Percentiles rank a stretch among this genome's conserved stretches.
Conservation (phyloP, 2,888 invertebrate species). For the Melieria omissa region DNA sequence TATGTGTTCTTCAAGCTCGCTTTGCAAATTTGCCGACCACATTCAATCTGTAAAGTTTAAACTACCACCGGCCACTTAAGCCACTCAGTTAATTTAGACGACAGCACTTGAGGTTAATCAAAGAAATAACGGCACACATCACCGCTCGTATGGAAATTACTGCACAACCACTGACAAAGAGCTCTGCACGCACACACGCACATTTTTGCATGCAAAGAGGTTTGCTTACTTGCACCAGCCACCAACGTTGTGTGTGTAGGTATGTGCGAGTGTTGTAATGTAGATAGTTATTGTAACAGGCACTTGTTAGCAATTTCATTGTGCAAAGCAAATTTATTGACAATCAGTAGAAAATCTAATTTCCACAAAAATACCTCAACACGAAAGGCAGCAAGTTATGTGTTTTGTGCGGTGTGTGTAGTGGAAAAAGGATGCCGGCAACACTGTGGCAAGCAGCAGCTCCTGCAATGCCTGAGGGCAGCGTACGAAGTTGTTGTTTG, state of each 20-base stretch:
- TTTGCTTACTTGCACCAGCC: neutral
- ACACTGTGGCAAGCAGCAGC: too few species aligned
- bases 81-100: too few species aligned
- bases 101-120: too few species aligned
- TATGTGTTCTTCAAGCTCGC: too few species aligned
- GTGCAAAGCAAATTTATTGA: conserved; percentile 28
- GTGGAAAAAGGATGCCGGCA: too few species aligned
- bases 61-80: too few species aligned
- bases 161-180: neutral
- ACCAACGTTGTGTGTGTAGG: neutral
- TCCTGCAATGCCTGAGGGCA: too few species aligned
- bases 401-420: neutral
- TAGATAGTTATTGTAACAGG: neutral
- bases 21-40: too few species aligned
- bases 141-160: too few species aligned
- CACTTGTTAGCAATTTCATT: conserved; percentile 13
- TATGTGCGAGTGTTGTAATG: neutral
- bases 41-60: too few species aligned
- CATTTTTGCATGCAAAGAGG: neutral
- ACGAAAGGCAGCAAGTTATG: neutral
- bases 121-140: too few species aligned
- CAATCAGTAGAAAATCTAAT: conserved; percentile 28
- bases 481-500: too few species aligned
- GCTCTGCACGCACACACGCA: neutral
- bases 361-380: conserved; percentile 24